Conservation (phyloP, 64 coral and sea anemone species). For the Trachythela sp. region DNA sequence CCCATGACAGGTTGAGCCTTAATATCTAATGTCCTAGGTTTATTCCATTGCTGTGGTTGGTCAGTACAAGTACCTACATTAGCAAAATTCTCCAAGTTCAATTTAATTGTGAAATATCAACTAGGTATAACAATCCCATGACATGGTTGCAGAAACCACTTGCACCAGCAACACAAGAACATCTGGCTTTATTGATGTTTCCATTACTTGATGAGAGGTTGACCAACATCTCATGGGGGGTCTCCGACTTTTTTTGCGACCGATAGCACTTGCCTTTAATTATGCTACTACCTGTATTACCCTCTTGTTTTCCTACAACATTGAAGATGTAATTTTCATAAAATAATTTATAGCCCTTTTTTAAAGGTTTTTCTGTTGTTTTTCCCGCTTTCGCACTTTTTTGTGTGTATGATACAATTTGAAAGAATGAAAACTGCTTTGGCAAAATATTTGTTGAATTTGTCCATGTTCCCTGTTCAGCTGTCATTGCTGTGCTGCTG, state of each 20-base stretch:
- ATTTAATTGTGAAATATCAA: constrained; percentile 49
- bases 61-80: constrained; percentile 47
- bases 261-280: constrained; percentile 46
- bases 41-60: constrained; percentile 59
- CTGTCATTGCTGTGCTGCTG: background rate
- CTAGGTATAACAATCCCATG: constrained; percentile 58
- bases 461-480: constrained; percentile 7
- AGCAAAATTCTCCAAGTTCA: constrained; percentile 35
- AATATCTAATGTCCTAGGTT: constrained; percentile 55
- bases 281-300: background rate
- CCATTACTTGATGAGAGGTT: constrained; percentile 23
- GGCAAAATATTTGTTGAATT: constrained; percentile 33
- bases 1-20: constrained; percentile 49
- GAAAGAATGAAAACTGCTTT: constrained; percentile 38
- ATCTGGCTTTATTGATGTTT: constrained; percentile 25
- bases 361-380: constrained; percentile 32
- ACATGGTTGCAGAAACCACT: constrained; percentile 51
- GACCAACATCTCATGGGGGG: background rate
- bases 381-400: background rate
- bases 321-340: constrained; percentile 40
- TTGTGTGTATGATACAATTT: constrained; percentile 26
- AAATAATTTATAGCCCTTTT: constrained; percentile 57
- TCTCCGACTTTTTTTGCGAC: constrained; percentile 31
- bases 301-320: constrained; percentile 3
- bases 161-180: constrained; percentile 53